Evolutionary conservation across 2,113 vertebrate genomes (phyloP).

Genomic region (Pelecanoides urinatrix): DNA sequence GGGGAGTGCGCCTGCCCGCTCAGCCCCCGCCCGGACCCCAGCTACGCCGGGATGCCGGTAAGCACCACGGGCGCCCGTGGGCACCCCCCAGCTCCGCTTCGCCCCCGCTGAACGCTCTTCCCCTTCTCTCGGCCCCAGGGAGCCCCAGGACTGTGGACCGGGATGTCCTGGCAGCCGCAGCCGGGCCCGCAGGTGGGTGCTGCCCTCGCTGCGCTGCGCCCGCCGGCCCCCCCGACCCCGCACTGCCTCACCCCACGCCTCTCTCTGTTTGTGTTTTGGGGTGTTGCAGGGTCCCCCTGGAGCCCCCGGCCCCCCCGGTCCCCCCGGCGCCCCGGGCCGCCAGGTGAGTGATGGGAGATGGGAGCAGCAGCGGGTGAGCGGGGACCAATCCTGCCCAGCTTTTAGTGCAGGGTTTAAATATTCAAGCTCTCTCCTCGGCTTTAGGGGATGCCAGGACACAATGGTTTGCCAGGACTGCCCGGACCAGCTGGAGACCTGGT

Average conservation of each 20-base stretch:
- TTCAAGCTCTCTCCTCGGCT: conserved; percentile 72
- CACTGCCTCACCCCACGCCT: accelerated
- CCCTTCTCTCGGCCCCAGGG: conserved; percentile 80
- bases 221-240: background rate
- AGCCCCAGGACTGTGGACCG: conserved; percentile 83
- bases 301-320: conserved; percentile 84
- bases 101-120: conserved; percentile 15
- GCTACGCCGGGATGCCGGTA: conserved; percentile 84
- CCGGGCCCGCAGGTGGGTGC: conserved; percentile 84
- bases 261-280: background rate
- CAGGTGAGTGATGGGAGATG: conserved; percentile 74
- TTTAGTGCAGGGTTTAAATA: background rate
- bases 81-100: background rate
- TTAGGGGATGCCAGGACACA: conserved; percentile 93
- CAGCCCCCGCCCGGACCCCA: conserved; percentile 61
- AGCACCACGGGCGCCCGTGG: conserved; percentile 12
- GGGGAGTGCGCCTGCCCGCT: conserved; percentile 85
- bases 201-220: background rate
- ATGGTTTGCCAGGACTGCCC: conserved; percentile 88
- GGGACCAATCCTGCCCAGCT: accelerated
- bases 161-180: conserved; percentile 82
- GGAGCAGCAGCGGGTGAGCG: accelerated
- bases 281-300: conserved; percentile 88
- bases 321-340: conserved; percentile 80
- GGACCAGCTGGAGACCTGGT: conserved; percentile 85